Evolutionary conservation across 35 echinoderm and acorn worm genomes (phyloP), one percentile per base, ranked within the genome.

Genomic region (Ptychodera flava): DNA sequence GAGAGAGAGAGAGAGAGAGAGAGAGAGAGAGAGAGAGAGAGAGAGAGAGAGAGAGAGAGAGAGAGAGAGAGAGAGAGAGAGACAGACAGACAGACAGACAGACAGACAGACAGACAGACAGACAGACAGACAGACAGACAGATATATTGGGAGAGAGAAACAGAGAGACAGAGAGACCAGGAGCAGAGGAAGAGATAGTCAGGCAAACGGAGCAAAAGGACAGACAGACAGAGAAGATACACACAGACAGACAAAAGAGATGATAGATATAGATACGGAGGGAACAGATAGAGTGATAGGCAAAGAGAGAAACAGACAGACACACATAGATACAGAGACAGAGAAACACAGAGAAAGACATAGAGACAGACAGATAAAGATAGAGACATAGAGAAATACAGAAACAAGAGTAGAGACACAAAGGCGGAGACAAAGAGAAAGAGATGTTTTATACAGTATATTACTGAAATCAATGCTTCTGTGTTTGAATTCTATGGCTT

Each of bases 41-140:
- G 78, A 80, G 78, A 80, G 78, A 80, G 28, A 80, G 78, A 80
- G 28, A 80, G 78, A 80, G 78, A 80, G 78, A 80, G 28, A 80
- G 78, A 80, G 28, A 80, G 78, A 80, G 28, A 80, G 78, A 80
- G 28, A 80, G 78, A 80, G 78, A 80, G 28, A 80, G 78, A 77
- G 15, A 77, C 15, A 77, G 75, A 77, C 15, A 77, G 15, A 77
- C 75, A 77, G 75, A 77, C 75, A 77, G 75, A 77, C 75, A 77
- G 75, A 77, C 15, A 77, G 75, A 77, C 75, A 77, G 75, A 77
- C 75, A 77, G 75, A 77, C 75, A 77, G 15, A 77, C 75, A 77
- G 75, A 77, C 75, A 77, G 75, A 77, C 75, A 77, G 15, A 77
- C 15, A 77, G 75, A 77, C 75, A 77, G 75, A 77, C 75, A 77